Evolutionary conservation across 2,797 vertebrate species (phyloP).

Genomic region (Phalloptychus januarius): DNA sequence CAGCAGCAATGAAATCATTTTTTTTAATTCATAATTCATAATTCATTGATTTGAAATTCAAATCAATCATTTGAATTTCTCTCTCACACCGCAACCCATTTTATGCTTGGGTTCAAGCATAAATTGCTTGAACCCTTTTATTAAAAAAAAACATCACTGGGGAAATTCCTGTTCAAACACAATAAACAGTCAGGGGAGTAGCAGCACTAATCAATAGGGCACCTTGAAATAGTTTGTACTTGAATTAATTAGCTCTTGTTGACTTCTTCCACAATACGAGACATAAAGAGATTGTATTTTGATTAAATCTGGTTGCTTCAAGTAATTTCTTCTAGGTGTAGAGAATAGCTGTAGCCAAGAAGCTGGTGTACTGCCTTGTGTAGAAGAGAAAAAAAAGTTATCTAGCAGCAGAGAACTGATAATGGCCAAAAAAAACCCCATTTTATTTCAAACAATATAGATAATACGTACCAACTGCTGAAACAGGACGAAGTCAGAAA

Average conservation of each 20-base stretch:
- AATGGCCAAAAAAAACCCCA: not conserved
- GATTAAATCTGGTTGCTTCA: not conserved
- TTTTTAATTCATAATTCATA: too few species aligned
- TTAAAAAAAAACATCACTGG: not conserved
- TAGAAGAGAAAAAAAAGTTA: not conserved
- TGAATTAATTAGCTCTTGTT: not conserved
- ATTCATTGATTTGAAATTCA: too few species aligned
- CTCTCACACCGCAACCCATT: too few species aligned
- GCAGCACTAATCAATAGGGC: too few species aligned
- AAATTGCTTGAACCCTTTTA: not conserved
- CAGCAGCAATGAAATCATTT: not conserved
- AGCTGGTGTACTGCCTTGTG: not conserved
- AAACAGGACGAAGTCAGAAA: not conserved
- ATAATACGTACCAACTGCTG: not conserved
- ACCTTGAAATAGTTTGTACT: too few species aligned
- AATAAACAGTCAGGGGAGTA: too few species aligned
- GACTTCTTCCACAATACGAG: not conserved
- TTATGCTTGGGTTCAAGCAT: too few species aligned
- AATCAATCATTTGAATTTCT: too few species aligned
- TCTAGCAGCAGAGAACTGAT: not conserved
- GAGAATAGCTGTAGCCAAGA: not conserved
- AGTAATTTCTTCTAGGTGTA: not conserved
- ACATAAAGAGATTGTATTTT: not conserved
- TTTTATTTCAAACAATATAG: not conserved
- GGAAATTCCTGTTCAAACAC: not conserved